phyloP scores from a whole-genome alignment of 2,888 invertebrate genomes.

The Melanostoma mellinum region DNA sequence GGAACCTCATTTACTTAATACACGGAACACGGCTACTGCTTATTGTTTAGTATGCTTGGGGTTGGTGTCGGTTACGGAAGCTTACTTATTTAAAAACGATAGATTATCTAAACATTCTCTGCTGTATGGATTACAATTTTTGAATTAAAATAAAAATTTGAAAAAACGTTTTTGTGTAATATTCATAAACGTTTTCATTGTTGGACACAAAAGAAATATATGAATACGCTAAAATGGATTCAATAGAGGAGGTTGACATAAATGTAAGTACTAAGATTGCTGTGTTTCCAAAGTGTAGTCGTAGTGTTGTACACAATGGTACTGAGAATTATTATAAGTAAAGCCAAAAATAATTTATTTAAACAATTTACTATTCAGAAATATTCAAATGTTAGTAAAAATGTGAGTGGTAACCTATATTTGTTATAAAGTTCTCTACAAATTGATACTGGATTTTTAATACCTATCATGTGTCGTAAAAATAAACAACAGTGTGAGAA shows the following conservation, averaged over 20 bases:
- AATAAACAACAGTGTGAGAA: too few species aligned
- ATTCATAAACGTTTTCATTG: not conserved
- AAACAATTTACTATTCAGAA: too few species aligned
- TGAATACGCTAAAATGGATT: not conserved
- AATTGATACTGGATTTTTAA: too few species aligned
- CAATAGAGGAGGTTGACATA: slow-evolving; percentile 23
- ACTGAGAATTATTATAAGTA: too few species aligned
- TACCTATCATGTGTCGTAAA: too few species aligned
- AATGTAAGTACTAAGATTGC: not conserved
- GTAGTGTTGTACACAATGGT: too few species aligned
- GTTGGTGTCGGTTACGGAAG: slow-evolving; percentile 62
- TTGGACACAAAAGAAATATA: slow-evolving; percentile 6
- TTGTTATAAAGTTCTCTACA: too few species aligned
- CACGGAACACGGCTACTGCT: slow-evolving; percentile 10
- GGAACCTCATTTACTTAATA: slow-evolving; percentile 31
- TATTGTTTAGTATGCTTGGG: slow-evolving; percentile 51
- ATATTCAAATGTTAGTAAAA: too few species aligned
- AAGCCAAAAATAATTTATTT: too few species aligned
- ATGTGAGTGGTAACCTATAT: too few species aligned
- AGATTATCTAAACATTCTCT: not conserved
- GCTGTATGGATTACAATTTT: too few species aligned
- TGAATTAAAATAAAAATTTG: not conserved
- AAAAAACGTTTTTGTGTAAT: not conserved
- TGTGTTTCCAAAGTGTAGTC: too few species aligned
- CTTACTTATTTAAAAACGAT: slow-evolving; percentile 26